Evolutionary conservation across 2,113 vertebrate genomes (phyloP).

Genomic region (Etheostoma spectabile): DNA sequence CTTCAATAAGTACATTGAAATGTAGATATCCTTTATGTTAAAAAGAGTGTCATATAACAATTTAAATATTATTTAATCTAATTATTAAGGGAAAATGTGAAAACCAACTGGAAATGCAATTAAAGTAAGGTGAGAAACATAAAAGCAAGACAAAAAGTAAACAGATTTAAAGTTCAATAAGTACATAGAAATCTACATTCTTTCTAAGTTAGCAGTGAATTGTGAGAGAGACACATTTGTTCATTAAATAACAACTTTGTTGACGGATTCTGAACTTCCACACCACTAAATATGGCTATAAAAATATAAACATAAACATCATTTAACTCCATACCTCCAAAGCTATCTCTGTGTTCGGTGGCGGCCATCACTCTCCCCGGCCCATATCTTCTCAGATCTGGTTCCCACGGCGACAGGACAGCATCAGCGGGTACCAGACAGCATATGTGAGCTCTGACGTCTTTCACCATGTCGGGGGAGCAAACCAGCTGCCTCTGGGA

Average conservation of each 20-base stretch:
- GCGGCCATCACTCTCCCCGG: constrained; percentile 86
- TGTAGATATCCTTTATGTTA: neutral
- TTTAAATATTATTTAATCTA: no score
- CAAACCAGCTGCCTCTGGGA: constrained; percentile 80
- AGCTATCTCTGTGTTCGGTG: constrained; percentile 76
- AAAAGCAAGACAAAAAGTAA: no score
- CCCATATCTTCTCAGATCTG: constrained; percentile 78
- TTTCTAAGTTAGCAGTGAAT: no score
- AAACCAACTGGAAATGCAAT: no score
- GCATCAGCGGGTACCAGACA: constrained; percentile 85
- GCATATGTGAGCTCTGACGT: constrained; percentile 63
- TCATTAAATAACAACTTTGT: neutral
- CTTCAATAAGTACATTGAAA: neutral
- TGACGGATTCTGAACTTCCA: no score
- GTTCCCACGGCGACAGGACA: constrained; percentile 90
- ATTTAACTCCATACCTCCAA: constrained; percentile 79
- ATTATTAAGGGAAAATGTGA: no score
- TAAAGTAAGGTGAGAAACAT: no score
- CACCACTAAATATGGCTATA: neutral
- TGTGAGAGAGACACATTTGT: no score
- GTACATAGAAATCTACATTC: no score
- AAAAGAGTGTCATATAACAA: neutral
- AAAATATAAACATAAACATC: neutral
- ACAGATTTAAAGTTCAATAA: no score
- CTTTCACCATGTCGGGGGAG: constrained; percentile 84